A percentile compares a stretch with the other conserved stretches of the same genome.
Evolutionary conservation across 2,113 vertebrate species (phyloP).

Genomic region (Varanus komodoensis): DNA sequence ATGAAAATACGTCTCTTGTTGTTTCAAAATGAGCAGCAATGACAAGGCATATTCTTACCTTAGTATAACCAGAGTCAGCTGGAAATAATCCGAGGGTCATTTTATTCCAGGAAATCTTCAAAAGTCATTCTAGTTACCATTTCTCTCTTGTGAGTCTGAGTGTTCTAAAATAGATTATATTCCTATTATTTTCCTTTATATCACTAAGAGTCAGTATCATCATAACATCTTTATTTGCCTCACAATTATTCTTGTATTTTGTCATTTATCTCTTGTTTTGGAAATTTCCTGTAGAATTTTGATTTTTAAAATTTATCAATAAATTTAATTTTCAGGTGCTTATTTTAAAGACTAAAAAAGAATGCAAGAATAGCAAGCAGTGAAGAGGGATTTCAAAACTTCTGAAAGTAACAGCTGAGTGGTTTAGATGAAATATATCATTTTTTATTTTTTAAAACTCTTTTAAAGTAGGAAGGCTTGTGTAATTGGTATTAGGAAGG

Average conservation of each 20-base stretch:
- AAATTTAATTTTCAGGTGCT: constrained; percentile 64
- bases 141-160: constrained; percentile 41
- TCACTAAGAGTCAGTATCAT: constrained; percentile 34
- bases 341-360: constrained; percentile 46
- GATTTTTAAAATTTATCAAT: constrained; percentile 54
- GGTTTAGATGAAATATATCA: constrained; percentile 47
- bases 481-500: constrained; percentile 52
- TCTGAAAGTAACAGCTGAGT: constrained; percentile 43
- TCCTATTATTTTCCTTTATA: constrained; percentile 30
- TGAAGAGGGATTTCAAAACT: constrained; percentile 54
- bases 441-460: constrained; percentile 62
- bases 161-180: constrained; percentile 27
- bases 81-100: neutral
- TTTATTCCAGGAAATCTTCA: constrained; percentile 28
- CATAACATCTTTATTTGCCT: constrained; percentile 4
- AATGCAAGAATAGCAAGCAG: constrained; percentile 47
- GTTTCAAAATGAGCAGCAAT: neutral
- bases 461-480: constrained; percentile 39
- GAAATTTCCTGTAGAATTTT: constrained; percentile 54
- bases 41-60: neutral
- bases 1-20: constrained; percentile 9
- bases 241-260: constrained; percentile 43
- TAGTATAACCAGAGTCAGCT: constrained; percentile 23
- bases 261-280: constrained; percentile 56
- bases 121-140: neutral